Base-by-base conservation (phyloP, 1,140 invertebrate species). In the Medauroidea extradentata region DNA sequence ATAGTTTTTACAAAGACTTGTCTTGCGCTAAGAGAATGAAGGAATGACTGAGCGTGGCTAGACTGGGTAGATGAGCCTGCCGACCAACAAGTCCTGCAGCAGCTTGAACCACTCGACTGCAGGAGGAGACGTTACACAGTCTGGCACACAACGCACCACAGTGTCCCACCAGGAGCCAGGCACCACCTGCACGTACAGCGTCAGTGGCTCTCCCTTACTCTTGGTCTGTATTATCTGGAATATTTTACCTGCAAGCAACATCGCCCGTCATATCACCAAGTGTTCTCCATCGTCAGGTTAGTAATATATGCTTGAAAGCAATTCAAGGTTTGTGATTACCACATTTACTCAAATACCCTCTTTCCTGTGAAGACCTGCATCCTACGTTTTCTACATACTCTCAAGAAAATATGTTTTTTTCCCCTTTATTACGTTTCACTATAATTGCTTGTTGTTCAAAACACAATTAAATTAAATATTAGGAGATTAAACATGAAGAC, bases 21-120 rank as follows among this genome's bases (percentile, higher is more conserved):
- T n/a, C n/a, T n/a, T n/a, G n/a, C n/a, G n/a, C n/a, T n/a, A n/a
- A n/a, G n/a, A n/a, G n/a, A n/a, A n/a, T n/a, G n/a, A n/a, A n/a
- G n/a, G n/a, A n/a, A n/a, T n/a, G n/a, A n/a, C n/a, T n/a, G n/a
- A n/a, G n/a, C n/a, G n/a, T n/a, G n/a, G n/a, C 29, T 53, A 60
- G 11, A 59, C 16, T n/a, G 60, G 54, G 43, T 62, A 62, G 13
- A 62, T 62, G 4, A 62, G 50, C 13, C 34, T 51, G 2, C 60
- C 60, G 16, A 57, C 43, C 13, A 59, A 18, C 24, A 62, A 21
- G 46, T 53, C 44, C 18, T 59, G 27, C 9, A 62, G 3, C 11
- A 57, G 29, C 3, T 29, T 43, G 14, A 42, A 18, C 60, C 60
- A 62, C 13, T 51, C 29, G 8, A 62, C 49, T 2, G 4, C 3